Conservation (phyloP, 2,113 vertebrate species). For the Egretta garzetta region DNA sequence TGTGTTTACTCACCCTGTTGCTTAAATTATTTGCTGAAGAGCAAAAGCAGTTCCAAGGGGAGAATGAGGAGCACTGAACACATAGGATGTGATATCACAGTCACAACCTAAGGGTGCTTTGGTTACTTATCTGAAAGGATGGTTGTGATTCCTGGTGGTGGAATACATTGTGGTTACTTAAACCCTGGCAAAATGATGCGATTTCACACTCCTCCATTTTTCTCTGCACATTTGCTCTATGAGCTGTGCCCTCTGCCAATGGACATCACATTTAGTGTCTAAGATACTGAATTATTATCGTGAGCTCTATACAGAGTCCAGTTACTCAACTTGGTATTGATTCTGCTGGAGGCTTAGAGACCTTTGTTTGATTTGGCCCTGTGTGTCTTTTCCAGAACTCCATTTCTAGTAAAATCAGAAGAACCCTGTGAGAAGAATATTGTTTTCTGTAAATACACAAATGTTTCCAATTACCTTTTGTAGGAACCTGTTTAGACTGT, state of each 20-base stretch:
- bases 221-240: not conserved
- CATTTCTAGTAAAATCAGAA: not conserved
- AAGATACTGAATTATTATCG: not conserved
- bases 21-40: not conserved
- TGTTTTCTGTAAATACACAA: not conserved
- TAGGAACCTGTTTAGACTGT: not conserved
- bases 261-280: not conserved
- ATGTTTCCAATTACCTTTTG: not conserved
- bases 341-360: not conserved
- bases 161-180: not conserved
- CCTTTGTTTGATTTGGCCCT: not conserved
- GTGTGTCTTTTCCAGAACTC: not conserved
- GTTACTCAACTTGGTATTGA: not conserved
- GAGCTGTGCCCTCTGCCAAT: not conserved
- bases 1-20: not conserved
- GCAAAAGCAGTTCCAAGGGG: not conserved
- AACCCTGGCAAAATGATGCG: not conserved
- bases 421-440: not conserved
- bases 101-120: not conserved
- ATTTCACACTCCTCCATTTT: not conserved
- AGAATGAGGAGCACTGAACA: not conserved
- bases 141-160: not conserved
- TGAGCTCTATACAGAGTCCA: not conserved
- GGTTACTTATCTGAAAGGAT: not conserved
- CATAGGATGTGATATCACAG: not conserved